These are phyloP conservation scores for Agrilus biguttatus DNA, from an alignment of 2,888 invertebrate genomes.

Conservation along the genomic window DNA sequence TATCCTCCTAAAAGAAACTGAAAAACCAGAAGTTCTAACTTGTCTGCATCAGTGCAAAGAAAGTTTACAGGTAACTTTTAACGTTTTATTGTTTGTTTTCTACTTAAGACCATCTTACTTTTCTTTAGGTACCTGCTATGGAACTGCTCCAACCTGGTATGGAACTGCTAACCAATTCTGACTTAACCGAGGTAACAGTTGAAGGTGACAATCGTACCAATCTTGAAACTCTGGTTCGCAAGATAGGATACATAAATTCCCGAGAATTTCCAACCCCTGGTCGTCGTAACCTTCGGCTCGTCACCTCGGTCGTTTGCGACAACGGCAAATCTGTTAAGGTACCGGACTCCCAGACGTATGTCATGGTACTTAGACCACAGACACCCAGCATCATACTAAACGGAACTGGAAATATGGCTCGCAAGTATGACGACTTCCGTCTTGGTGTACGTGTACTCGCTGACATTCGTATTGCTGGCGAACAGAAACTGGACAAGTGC, in stretches of 20 bases:
- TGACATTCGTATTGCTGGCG: constrained; percentile 62
- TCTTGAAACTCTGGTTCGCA: constrained; percentile 70
- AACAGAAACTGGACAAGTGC: constrained; percentile 79
- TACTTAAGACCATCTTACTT: background rate
- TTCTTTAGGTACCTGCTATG: constrained; percentile 50
- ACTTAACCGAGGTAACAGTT: constrained; percentile 78
- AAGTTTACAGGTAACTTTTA: constrained; percentile 40
- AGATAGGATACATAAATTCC: constrained; percentile 84
- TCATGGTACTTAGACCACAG: constrained; percentile 76
- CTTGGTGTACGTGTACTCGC: constrained; percentile 80
- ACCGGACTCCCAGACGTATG: constrained; percentile 66
- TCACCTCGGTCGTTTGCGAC: constrained; percentile 64
- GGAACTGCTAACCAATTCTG: constrained; percentile 58
- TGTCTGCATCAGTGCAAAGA: constrained; percentile 76
- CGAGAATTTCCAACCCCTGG: constrained; percentile 92
- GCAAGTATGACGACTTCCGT: constrained; percentile 74
- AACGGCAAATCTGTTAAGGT: constrained; percentile 60
- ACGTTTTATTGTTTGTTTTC: background rate
- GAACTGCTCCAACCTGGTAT: constrained; percentile 64
- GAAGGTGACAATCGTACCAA: constrained; percentile 85
- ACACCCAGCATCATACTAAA: constrained; percentile 72
- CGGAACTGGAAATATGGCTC: constrained; percentile 68
- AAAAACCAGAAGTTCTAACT: constrained; percentile 55
- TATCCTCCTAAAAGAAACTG: constrained; percentile 59
- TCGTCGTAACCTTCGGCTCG: constrained; percentile 68